Percentiles rank a stretch among this genome's conserved stretches.
Evolutionary conservation across 2,797 vertebrate species (phyloP).

Genomic region (Sphenodon punctatus): DNA sequence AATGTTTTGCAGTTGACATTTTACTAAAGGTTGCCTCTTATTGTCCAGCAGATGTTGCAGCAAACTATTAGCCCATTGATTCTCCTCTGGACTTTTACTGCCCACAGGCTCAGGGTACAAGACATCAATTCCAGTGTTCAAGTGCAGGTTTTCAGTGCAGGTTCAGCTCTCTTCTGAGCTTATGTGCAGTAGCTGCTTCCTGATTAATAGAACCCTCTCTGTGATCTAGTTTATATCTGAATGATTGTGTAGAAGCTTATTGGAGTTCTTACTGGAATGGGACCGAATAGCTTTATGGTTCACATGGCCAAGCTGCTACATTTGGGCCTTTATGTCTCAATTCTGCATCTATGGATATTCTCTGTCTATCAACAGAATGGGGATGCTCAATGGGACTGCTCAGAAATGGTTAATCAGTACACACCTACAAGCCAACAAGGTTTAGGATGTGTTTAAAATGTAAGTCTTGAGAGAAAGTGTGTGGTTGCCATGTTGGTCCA

Average conservation of each 20-base stretch:
- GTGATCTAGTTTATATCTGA: background rate
- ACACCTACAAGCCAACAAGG: too few relatives aligned
- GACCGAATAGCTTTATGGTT: background rate
- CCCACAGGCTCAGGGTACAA: conserved; percentile 20
- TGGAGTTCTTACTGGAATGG: background rate
- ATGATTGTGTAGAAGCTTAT: background rate
- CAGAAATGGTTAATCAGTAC: too few relatives aligned
- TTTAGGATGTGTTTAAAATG: too few relatives aligned
- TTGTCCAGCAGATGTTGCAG: conserved; percentile 41
- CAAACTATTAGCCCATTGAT: conserved; percentile 39
- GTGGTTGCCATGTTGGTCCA: too few relatives aligned
- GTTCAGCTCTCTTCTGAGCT: background rate
- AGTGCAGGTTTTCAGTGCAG: background rate
- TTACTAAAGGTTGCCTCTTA: conserved; percentile 45
- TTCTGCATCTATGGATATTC: background rate
- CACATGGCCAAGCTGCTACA: conserved; percentile 18
- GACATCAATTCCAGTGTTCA: conserved; percentile 12
- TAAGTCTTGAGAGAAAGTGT: too few relatives aligned
- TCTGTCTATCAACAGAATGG: background rate
- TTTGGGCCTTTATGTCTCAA: background rate
- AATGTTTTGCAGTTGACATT: background rate
- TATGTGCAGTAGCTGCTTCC: background rate
- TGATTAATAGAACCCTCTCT: conserved; percentile 30
- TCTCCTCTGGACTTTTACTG: background rate
- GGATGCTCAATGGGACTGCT: too few relatives aligned